phyloP scores from a whole-genome alignment of 2,888 invertebrate genomes.

The Belgica antarctica region DNA sequence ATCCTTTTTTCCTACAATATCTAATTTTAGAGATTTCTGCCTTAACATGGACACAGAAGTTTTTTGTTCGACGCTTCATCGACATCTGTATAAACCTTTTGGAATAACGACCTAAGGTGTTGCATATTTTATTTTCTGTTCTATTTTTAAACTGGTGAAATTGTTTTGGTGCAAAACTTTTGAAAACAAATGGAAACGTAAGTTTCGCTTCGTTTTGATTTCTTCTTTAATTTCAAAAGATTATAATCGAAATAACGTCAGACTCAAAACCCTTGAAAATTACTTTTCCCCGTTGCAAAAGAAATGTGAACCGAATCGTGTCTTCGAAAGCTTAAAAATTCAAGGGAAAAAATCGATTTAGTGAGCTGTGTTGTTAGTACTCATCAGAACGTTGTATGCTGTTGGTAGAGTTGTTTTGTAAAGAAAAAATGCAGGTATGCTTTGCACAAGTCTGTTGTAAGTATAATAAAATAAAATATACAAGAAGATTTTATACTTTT shows the following conservation, averaged over 20 bases:
- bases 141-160: constrained; percentile 24
- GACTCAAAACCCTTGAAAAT: constrained; percentile 1
- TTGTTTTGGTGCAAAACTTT: background rate
- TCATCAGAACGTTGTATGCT: background rate
- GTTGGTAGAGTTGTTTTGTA: no score
- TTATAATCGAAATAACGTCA: background rate
- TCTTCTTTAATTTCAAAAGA: background rate
- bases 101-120: constrained; percentile 12
- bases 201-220: background rate
- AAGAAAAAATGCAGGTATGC: no score
- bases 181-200: background rate
- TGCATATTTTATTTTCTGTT: constrained; percentile 38
- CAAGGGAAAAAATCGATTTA: background rate
- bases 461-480: no score
- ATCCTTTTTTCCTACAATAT: background rate
- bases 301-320: no score
- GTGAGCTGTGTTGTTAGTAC: background rate
- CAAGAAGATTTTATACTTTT: no score
- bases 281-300: background rate
- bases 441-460: no score
- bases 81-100: constrained; percentile 12
- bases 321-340: background rate
- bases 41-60: background rate
- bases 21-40: constrained; percentile 13
- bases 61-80: background rate